Percentiles rank a stretch among this genome's conserved stretches.
phyloP scores from a whole-genome alignment of 2,113 vertebrate genomes.

The Carlito syrichta region DNA sequence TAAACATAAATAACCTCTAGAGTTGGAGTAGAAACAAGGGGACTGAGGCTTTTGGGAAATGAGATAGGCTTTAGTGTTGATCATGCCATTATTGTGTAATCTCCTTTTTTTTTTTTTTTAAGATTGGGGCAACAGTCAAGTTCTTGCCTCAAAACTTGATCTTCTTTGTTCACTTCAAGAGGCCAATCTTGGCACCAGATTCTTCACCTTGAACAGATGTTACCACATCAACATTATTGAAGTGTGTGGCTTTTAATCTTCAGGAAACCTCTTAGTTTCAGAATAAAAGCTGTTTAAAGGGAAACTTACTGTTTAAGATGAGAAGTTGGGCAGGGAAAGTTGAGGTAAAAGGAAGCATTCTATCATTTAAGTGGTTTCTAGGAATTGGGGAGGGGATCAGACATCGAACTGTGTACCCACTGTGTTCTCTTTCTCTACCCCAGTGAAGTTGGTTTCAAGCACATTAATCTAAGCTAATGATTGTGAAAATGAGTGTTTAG shows the following conservation, averaged over 20 bases:
- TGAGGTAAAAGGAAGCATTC: not conserved
- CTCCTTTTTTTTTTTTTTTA: not conserved
- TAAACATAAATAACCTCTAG: not conserved
- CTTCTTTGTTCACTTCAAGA: conserved; percentile 5
- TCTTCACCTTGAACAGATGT: not conserved
- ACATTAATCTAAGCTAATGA: no score
- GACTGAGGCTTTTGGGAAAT: not conserved
- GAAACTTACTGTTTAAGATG: not conserved
- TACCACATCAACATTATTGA: not conserved
- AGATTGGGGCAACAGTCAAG: not conserved
- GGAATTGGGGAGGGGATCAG: not conserved
- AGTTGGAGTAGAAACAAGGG: not conserved
- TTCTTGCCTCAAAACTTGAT: not conserved
- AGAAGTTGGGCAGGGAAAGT: not conserved
- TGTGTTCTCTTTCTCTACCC: not conserved
- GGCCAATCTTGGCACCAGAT: not conserved
- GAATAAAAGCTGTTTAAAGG: not conserved
- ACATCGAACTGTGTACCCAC: not conserved
- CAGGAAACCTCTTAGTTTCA: not conserved
- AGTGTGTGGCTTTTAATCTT: not conserved
- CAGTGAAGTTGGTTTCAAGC: not conserved
- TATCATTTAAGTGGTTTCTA: not conserved
- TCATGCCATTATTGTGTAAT: not conserved
- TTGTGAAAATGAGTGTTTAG: not conserved
- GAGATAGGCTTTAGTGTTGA: not conserved